Evolutionary conservation across 2,113 vertebrate genomes (phyloP).

Genomic region (Alethe castanea): DNA sequence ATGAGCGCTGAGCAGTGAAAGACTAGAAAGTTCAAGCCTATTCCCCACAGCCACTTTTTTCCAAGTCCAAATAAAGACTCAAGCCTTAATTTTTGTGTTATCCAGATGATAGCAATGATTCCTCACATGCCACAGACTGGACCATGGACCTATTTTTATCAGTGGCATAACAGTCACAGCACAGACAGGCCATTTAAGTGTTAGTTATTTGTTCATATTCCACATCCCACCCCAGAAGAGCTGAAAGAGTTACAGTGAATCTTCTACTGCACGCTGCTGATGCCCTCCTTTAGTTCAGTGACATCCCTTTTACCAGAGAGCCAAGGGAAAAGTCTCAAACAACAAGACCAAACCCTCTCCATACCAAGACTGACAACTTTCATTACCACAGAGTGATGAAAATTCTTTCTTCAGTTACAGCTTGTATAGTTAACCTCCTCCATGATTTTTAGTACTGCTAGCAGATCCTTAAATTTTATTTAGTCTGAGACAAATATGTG

Average conservation of each 20-base stretch:
- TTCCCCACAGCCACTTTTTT: not conserved
- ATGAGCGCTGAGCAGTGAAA: not conserved
- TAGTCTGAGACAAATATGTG: not conserved
- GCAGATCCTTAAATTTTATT: not conserved
- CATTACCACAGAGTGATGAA: not conserved
- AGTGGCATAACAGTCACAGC: not conserved
- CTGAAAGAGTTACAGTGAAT: not conserved
- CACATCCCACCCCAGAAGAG: not conserved
- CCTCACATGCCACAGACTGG: slow-evolving; percentile 1
- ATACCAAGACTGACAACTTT: not conserved
- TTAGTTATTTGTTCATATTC: not conserved
- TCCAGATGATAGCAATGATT: not conserved
- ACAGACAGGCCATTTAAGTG: not conserved
- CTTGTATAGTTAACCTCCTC: not conserved
- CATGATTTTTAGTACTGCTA: not conserved
- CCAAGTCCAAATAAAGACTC: slow-evolving; percentile 15
- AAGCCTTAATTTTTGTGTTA: not conserved
- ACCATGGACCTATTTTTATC: slow-evolving; percentile 25
- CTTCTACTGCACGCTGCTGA: not conserved
- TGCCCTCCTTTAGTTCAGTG: not conserved
- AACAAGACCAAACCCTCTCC: not conserved
- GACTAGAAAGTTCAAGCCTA: not conserved
- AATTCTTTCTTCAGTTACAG: not conserved
- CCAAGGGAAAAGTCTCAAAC: not conserved
- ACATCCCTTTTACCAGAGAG: not conserved